Percentiles rank a stretch among this genome's conserved stretches.
phyloP scores from a whole-genome alignment of 1,140 invertebrate genomes.

The Pachypsylla venusta region DNA sequence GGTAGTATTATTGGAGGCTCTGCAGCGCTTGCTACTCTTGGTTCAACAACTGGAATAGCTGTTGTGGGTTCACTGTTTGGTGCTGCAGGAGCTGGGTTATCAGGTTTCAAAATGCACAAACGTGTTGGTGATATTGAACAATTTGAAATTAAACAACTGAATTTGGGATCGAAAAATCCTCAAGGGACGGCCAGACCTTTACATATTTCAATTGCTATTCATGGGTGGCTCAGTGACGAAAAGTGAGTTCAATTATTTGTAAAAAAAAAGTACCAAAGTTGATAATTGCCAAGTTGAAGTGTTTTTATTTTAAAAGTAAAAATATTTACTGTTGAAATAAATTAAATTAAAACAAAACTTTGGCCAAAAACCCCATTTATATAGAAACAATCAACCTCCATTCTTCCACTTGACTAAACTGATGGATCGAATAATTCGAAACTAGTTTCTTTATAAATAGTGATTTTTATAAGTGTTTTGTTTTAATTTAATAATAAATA shows the following conservation, averaged over 20 bases:
- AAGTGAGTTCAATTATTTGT: slow-evolving; percentile 21
- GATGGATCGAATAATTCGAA: too few species aligned
- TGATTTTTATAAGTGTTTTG: too few species aligned
- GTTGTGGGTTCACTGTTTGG: slow-evolving; percentile 52
- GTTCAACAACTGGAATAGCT: slow-evolving; percentile 42
- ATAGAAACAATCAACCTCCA: too few species aligned
- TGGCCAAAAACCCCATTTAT: too few species aligned
- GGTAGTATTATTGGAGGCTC: slow-evolving; percentile 37
- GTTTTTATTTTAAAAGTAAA: too few species aligned
- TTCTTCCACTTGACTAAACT: too few species aligned
- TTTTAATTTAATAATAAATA: too few species aligned
- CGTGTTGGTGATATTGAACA: slow-evolving; percentile 53
- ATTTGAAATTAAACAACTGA: slow-evolving; percentile 45
- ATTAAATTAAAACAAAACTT: too few species aligned
- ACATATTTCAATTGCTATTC: slow-evolving; percentile 49
- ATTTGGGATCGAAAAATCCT: slow-evolving; percentile 14
- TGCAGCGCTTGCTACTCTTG: slow-evolving; percentile 39
- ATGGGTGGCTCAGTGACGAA: slow-evolving; percentile 45
- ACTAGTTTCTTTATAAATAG: too few species aligned
- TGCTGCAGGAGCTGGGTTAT: slow-evolving; percentile 48
- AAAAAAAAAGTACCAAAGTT: too few species aligned
- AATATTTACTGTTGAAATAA: too few species aligned
- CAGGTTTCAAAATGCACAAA: slow-evolving; percentile 57
- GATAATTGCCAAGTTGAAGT: too few species aligned
- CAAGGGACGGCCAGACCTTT: slow-evolving; percentile 32